Conservation (phyloP, 2,113 vertebrate species). For the Tretioscincus oriximinensis region DNA sequence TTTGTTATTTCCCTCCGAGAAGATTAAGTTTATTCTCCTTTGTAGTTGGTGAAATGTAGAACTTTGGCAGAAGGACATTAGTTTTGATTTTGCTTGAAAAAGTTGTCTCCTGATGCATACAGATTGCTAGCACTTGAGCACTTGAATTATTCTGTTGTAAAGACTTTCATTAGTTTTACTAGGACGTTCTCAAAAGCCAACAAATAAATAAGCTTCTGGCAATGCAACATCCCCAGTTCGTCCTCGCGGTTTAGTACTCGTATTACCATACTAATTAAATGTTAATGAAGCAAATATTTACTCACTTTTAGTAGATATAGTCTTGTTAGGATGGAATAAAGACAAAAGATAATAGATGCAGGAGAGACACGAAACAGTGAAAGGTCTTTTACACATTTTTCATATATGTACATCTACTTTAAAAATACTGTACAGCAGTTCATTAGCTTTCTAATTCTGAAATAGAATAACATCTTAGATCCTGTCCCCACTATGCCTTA, state of each 20-base stretch:
- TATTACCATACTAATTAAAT: constrained; percentile 18
- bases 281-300: constrained; percentile 6
- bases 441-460: no score
- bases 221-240: not conserved
- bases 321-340: not conserved
- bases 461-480: not conserved
- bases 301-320: not conserved
- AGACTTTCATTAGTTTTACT: constrained; percentile 4
- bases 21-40: no score
- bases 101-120: not conserved
- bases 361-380: not conserved
- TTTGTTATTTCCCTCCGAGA: no score
- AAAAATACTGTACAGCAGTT: no score
- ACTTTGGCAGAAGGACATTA: no score
- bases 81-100: not conserved
- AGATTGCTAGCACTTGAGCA: not conserved
- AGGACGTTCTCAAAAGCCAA: not conserved
- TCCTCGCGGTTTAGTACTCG: not conserved
- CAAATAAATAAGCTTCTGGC: not conserved
- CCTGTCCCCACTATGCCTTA: no score
- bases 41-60: no score
- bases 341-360: not conserved
- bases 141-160: not conserved
- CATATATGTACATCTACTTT: no score
- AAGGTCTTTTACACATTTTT: no score